Base-by-base conservation (phyloP, 2,888 invertebrate species). In the Uropetala carovei region DNA sequence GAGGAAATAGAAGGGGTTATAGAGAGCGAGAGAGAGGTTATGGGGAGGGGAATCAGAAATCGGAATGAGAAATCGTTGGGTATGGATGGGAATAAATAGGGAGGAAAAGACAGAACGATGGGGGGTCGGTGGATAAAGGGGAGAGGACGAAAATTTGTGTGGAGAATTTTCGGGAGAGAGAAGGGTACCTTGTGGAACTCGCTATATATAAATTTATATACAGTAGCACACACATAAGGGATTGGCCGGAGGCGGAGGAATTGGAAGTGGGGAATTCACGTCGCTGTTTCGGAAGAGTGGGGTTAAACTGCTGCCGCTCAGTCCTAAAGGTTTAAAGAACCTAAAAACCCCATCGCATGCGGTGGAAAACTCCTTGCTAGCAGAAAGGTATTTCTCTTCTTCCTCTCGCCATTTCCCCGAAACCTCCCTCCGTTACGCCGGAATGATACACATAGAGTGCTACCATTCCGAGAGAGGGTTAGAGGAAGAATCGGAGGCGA, bases 91-190 rank as follows among this genome's bases (percentile, higher is more conserved):
- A 75, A 75, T 75, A 75, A 75, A 75, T 75, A 27, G 75, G 27
- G 75, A n/a, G 27, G 75, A 75, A 75, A 75, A 27, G 68, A 68
- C 9, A 10, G n/a, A 0, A 43, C 43, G 43, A 43, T 68, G 22
- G 75, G 75, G 75, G 27, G 75, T 43, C 43, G 43, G n/a, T 18
- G n/a, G n/a, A 5, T 43, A 43, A 43, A n/a, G 22, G 75, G 75
- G 27, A 75, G 75, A 27, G 75, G 89, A 43, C 64, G 89, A 43
- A 89, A 89, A 89, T 89, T 64, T 64, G 89, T 89, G 83, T 43
- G 89, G 43, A 60, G 64, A 60, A 89, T 89, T 89, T 89, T 89
- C 18, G 60, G 89, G 89, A 56, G 68, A 68, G 75, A 68, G 64
- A 18, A 22, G 30, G 56, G 89, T 89, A 64, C 89, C 89, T 64